A percentile compares a stretch with the other conserved stretches of the same genome.
These are phyloP conservation scores for Rhimphoctona megacephalus DNA, from an alignment of 2,888 invertebrate genomes.

Conservation along the genomic window DNA sequence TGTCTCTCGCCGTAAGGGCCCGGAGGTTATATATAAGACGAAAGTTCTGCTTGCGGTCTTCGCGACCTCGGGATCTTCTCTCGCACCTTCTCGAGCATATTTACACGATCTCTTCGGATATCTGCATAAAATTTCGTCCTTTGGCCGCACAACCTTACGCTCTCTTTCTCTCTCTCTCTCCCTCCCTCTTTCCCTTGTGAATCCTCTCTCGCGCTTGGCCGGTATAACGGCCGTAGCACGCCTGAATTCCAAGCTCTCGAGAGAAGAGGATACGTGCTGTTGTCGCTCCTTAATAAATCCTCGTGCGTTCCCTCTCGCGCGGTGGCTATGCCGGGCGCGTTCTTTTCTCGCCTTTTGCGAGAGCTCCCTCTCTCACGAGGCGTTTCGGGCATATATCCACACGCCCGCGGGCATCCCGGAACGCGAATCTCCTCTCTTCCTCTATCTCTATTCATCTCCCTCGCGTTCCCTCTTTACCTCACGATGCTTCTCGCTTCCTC, in stretches of 20 bases:
- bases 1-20: slow-evolving; percentile 17
- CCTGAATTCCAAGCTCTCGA: slow-evolving; percentile 68
- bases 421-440: slow-evolving; percentile 64
- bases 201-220: slow-evolving; percentile 44
- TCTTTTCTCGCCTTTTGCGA: slow-evolving; percentile 64
- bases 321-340: slow-evolving; percentile 67
- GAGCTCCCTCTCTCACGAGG: slow-evolving; percentile 32
- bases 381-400: slow-evolving; percentile 40
- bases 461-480: slow-evolving; percentile 13
- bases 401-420: slow-evolving; percentile 52
- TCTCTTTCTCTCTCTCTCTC: slow-evolving; percentile 22
- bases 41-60: slow-evolving; percentile 12
- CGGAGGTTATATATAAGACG: slow-evolving; percentile 21
- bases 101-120: slow-evolving; percentile 75
- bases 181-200: not conserved
- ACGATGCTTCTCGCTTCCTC: slow-evolving; percentile 33
- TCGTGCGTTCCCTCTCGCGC: slow-evolving; percentile 67
- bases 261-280: slow-evolving; percentile 68
- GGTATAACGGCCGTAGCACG: slow-evolving; percentile 67
- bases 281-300: slow-evolving; percentile 81
- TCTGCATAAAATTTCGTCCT: slow-evolving; percentile 78
- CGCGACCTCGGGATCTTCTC: slow-evolving; percentile 66
- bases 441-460: slow-evolving; percentile 12
- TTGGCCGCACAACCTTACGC: slow-evolving; percentile 51
- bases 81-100: slow-evolving; percentile 72